Base-by-base conservation (phyloP, 2,113 vertebrate genomes). In the Dipodomys stephensi region DNA sequence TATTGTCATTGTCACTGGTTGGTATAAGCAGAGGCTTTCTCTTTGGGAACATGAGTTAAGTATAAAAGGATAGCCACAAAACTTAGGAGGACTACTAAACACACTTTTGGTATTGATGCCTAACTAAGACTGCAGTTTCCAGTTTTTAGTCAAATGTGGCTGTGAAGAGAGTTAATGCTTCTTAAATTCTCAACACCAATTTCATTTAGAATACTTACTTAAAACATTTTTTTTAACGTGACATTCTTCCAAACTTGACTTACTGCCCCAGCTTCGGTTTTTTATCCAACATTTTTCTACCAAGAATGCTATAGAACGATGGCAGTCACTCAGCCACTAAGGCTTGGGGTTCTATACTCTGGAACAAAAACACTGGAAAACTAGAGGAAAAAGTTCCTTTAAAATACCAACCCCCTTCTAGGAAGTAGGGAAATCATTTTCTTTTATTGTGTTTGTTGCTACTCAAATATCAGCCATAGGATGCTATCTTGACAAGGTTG, bases 401-500 rank as follows among this genome's bases (percentile, higher is more conserved):
- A 30, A 86, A 92, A 90, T n/a, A 44, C 13, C 77, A 39, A 57
- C 74, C 12, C 53, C 71, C n/a, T 94, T 90, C 44, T n/a, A 87
- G 83, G 67, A 79, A 88, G 39, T 19, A 73, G 72, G 80, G 28
- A 79, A n/a, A 69, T 2, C 20, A 91, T 81, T 79, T 94, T 76
- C 25, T 95, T 82, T 49, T 76, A 19, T 60, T 88, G 32, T 86
- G 25, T 64, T 0, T 30, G 88, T 91, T 97, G 95, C 88, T 97
- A 93, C 78, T 98, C 93, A 93, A 96, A 0, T 85, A 9, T 85
- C 83, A 78, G 96, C 86, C 92, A 49, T 60, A 93, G 96, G 97
- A 97, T 97, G 94, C 97, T 97, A 0, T 16, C 44, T 89, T 77
- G 87, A 0, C 91, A 25, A 53, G 96, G 96, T 97, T 97, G 97